Evolutionary conservation across 2,888 invertebrate species (phyloP).

Genomic region (Brachypalpus laphriformis): DNA sequence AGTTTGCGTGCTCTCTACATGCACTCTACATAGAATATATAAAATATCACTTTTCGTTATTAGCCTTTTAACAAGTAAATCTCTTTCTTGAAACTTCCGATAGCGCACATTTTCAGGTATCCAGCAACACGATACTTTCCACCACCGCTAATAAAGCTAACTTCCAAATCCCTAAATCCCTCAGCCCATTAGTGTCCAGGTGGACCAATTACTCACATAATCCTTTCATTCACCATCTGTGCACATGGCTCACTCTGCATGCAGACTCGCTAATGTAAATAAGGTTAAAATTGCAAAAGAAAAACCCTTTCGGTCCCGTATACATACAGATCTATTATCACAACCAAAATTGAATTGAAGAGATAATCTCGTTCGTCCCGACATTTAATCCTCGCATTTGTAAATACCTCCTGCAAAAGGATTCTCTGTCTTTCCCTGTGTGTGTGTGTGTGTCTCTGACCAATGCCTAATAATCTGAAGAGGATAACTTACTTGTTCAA

Average conservation of each 20-base stretch:
- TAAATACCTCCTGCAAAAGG: conserved; percentile 60
- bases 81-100: neutral
- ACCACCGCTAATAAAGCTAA: conserved; percentile 58
- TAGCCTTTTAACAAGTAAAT: no score
- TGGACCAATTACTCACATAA: conserved; percentile 67
- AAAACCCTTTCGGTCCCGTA: conserved; percentile 49
- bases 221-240: conserved; percentile 61
- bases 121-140: neutral
- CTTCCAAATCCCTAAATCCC: conserved; percentile 63
- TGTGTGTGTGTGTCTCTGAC: conserved; percentile 34
- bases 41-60: no score
- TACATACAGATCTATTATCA: conserved; percentile 61
- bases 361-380: conserved; percentile 65
- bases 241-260: conserved; percentile 2
- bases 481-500: conserved; percentile 71
- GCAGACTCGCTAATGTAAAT: conserved; percentile 54
- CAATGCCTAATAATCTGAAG: conserved; percentile 62
- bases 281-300: conserved; percentile 52
- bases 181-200: conserved; percentile 68
- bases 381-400: conserved; percentile 70
- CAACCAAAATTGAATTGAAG: conserved; percentile 70
- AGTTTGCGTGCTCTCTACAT: no score
- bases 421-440: conserved; percentile 8
- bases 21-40: no score
- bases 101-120: neutral